phyloP scores from a whole-genome alignment of 2,113 vertebrate species.

The Sciurus niger region DNA sequence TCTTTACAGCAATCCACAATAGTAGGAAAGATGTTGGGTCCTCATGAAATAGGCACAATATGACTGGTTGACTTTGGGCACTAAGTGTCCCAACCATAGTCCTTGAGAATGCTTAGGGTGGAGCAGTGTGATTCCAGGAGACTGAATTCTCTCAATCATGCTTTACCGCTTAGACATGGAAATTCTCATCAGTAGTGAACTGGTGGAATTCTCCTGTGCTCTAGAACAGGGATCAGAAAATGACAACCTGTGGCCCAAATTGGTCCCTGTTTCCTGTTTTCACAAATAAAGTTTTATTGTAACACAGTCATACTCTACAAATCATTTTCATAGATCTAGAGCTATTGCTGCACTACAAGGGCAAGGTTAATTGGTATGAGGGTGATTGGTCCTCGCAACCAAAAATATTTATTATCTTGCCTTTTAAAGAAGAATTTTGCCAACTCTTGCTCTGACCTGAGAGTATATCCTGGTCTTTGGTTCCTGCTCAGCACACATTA shows the following conservation, averaged over 20 bases:
- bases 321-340: background rate
- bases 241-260: background rate
- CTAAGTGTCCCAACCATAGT: too few relatives aligned
- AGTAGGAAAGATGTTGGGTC: background rate
- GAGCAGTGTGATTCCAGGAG: background rate
- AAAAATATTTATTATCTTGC: background rate
- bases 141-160: background rate
- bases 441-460: background rate
- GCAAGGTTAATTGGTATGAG: background rate
- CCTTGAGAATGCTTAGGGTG: background rate
- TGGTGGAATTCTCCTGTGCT: background rate
- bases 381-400: background rate
- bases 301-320: background rate
- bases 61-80: background rate
- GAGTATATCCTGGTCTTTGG: background rate
- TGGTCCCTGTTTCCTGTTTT: background rate
- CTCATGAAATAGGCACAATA: background rate
- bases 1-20: background rate
- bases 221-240: background rate
- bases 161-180: background rate
- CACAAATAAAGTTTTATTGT: constrained; percentile 45
- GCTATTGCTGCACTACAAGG: background rate
- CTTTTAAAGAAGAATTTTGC: background rate
- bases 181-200: background rate
- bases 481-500: background rate